phyloP scores from a whole-genome alignment of 2,113 vertebrate genomes.

The Reinhardtius hippoglossoides region DNA sequence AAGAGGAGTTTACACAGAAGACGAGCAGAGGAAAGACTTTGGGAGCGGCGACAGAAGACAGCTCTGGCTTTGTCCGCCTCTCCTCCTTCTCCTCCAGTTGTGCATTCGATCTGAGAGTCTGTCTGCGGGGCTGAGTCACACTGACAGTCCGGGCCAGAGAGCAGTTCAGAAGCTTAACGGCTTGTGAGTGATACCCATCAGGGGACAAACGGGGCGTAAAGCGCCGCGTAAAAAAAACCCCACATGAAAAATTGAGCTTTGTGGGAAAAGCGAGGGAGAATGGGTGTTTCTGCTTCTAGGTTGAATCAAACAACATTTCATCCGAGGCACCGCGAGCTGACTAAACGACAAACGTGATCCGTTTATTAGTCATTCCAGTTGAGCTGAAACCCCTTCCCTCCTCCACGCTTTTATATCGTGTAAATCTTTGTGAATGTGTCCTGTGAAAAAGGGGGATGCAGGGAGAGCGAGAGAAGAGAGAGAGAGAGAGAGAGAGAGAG shows the following conservation, averaged over 20 bases:
- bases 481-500: constrained; percentile 10
- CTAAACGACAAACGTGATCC: constrained; percentile 59
- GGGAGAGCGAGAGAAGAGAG: constrained; percentile 14
- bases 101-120: constrained; percentile 43
- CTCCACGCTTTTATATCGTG: constrained; percentile 9
- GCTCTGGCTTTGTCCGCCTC: constrained; percentile 5
- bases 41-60: constrained; percentile 13
- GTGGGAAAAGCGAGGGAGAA: constrained; percentile 53
- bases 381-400: constrained; percentile 11
- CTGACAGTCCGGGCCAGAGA: constrained; percentile 56
- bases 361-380: constrained; percentile 63
- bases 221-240: constrained; percentile 45
- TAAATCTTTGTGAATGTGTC: constrained; percentile 44
- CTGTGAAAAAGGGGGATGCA: constrained; percentile 22
- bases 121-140: constrained; percentile 30
- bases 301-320: constrained; percentile 59
- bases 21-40: constrained; percentile 14
- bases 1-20: constrained; percentile 5
- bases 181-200: constrained; percentile 71
- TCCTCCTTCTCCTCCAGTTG: constrained; percentile 18
- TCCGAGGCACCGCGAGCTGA: constrained; percentile 47
- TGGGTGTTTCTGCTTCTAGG: constrained; percentile 49
- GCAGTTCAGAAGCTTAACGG: constrained; percentile 64
- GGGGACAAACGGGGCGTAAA: constrained; percentile 64
- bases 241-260: constrained; percentile 59